Evolutionary conservation across 2,113 vertebrate species (phyloP).

Genomic region (Chionodraco myersi): DNA sequence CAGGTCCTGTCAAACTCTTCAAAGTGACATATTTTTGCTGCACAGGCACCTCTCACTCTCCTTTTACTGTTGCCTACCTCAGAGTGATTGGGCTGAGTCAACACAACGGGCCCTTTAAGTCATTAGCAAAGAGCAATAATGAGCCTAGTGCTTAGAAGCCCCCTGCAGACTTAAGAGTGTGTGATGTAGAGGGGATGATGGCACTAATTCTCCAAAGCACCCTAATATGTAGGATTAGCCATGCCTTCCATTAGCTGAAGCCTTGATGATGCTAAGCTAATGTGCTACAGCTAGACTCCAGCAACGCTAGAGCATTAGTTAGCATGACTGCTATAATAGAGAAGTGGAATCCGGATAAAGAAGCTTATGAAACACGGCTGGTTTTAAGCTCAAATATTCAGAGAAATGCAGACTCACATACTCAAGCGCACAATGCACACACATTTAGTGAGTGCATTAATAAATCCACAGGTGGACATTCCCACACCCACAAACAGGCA

Average conservation of each 20-base stretch:
- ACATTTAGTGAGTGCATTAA: background rate
- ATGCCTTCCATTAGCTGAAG: conserved; percentile 71
- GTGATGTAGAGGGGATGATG: conserved; percentile 74
- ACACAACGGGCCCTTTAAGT: conserved; percentile 61
- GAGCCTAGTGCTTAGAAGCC: conserved; percentile 53
- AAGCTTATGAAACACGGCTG: conserved; percentile 11
- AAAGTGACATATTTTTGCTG: conserved; percentile 16
- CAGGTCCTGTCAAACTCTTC: conserved; percentile 4
- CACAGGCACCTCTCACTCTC: conserved; percentile 14
- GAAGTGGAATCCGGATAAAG: conserved; percentile 30
- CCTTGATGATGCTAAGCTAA: conserved; percentile 76
- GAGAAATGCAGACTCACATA: conserved; percentile 2
- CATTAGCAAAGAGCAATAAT: conserved; percentile 70
- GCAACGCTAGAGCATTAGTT: conserved; percentile 37
- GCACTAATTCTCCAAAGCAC: conserved; percentile 78
- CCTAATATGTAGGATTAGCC: conserved; percentile 78
- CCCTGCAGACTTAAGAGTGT: conserved; percentile 66
- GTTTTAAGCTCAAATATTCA: conserved; percentile 25
- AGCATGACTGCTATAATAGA: conserved; percentile 41
- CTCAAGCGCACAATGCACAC: background rate
- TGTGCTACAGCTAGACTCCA: conserved; percentile 43
- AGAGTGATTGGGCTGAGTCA: conserved; percentile 51
- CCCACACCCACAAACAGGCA: conserved; percentile 5
- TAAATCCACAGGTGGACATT: conserved; percentile 3
- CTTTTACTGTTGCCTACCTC: conserved; percentile 49